phyloP scores from a whole-genome alignment of 2,113 vertebrate genomes.

The Larimichthys polyactis region DNA sequence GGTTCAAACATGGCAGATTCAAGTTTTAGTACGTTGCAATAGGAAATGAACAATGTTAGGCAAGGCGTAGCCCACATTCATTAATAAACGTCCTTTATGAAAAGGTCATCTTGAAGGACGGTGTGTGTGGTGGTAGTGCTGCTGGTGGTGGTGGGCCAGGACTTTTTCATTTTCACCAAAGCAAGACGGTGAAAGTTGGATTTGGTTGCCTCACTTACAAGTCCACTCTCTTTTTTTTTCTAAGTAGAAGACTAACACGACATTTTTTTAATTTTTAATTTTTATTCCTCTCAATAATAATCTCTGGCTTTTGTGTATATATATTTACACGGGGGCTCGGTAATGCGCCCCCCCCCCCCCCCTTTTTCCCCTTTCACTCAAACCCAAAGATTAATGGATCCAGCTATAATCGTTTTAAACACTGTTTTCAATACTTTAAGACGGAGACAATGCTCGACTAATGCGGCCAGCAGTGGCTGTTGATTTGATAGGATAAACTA shows the following conservation, averaged over 20 bases:
- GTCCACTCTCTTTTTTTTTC: background rate
- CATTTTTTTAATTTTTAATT: background rate
- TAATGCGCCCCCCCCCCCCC: background rate
- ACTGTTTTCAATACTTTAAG: constrained; percentile 50
- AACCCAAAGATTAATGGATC: constrained; percentile 32
- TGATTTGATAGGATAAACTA: constrained; percentile 52
- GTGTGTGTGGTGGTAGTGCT: background rate
- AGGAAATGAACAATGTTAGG: background rate
- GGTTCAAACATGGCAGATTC: background rate
- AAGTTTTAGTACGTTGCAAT: background rate
- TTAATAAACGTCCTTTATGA: constrained; percentile 48
- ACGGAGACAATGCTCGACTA: constrained; percentile 7
- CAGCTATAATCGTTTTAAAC: constrained; percentile 48
- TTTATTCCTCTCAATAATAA: constrained; percentile 27
- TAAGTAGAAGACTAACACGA: background rate
- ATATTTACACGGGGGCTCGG: background rate
- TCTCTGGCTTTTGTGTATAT: constrained; percentile 1
- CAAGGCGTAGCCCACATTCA: constrained; percentile 40
- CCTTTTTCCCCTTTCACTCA: constrained; percentile 7
- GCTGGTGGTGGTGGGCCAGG: constrained; percentile 13
- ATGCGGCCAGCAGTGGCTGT: background rate
- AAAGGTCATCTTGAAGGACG: constrained; percentile 92
- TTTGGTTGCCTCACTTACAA: background rate
- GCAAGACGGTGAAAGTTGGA: constrained; percentile 48
- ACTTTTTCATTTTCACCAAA: constrained; percentile 4